Percentiles rank a stretch among this genome's conserved stretches.
Conservation (phyloP, 53 echinoderm and acorn worm genomes). For the Holothuria scabra region DNA sequence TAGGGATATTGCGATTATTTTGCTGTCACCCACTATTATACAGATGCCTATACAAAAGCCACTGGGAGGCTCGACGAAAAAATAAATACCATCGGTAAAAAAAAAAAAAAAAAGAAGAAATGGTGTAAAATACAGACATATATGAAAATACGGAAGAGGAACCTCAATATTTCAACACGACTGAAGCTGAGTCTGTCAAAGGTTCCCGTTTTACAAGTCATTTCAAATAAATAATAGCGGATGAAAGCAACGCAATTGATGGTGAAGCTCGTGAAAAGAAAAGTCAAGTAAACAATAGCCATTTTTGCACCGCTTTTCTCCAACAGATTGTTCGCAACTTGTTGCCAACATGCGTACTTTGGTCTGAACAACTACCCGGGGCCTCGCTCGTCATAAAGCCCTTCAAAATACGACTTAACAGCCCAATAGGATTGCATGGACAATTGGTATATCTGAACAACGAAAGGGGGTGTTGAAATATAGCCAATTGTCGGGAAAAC, state of each 20-base stretch:
- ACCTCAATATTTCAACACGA: background rate
- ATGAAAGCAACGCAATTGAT: background rate
- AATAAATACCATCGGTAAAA: background rate
- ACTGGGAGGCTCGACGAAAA: background rate
- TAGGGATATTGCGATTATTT: background rate
- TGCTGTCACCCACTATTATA: background rate
- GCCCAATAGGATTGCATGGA: background rate
- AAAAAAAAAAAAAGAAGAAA: background rate
- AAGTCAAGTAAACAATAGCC: background rate
- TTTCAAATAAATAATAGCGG: background rate
- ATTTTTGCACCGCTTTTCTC: background rate
- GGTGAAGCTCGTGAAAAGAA: background rate
- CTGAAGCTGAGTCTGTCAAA: background rate
- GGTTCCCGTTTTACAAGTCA: background rate
- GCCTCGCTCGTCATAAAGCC: background rate
- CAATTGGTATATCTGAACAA: slow-evolving; percentile 5
- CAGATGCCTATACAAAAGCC: background rate
- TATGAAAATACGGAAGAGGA: background rate
- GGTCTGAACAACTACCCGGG: background rate
- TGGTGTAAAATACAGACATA: background rate
- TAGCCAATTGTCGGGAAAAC: slow-evolving; percentile 7
- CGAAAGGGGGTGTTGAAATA: background rate
- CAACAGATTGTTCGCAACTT: slow-evolving; percentile 1
- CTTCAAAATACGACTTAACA: background rate
- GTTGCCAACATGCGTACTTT: background rate